Percentiles rank a stretch among this genome's conserved stretches.
phyloP scores from a whole-genome alignment of 2,797 vertebrate species.

The Cichlasoma orientale region DNA sequence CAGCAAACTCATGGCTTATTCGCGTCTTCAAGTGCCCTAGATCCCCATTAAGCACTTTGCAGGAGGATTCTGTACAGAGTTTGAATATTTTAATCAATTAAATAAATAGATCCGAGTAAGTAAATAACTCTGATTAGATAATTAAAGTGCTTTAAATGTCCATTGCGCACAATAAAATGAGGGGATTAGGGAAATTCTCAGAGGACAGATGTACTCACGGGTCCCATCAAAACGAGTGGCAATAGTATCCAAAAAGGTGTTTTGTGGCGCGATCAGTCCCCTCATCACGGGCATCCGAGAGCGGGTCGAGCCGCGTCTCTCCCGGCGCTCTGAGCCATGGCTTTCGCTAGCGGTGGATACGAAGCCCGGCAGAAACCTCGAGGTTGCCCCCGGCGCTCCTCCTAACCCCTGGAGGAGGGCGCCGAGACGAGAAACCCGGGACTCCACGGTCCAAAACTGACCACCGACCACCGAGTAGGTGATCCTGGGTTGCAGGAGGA shows the following conservation, averaged over 20 bases:
- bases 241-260: constrained; percentile 89
- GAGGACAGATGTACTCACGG: constrained; percentile 76
- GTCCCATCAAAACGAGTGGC: constrained; percentile 89
- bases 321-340: constrained; percentile 69
- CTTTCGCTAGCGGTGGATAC: constrained; percentile 59
- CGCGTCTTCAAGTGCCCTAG: not conserved
- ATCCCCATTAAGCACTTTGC: not conserved
- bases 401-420: constrained; percentile 76
- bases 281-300: constrained; percentile 86
- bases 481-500: constrained; percentile 36
- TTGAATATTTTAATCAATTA: not conserved
- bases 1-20: not conserved
- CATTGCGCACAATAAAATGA: not conserved
- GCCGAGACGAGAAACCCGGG: constrained; percentile 71
- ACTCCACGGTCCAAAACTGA: constrained; percentile 65
- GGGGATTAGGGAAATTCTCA: not conserved
- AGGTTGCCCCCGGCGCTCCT: constrained; percentile 67
- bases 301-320: constrained; percentile 73
- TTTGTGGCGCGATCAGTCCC: constrained; percentile 88
- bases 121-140: not conserved
- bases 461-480: constrained; percentile 49
- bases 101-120: not conserved
- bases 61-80: not conserved
- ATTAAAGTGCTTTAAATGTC: not conserved
- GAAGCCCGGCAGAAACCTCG: constrained; percentile 74